These are phyloP conservation scores for Clunio marinus DNA, from an alignment of 2,888 invertebrate species.

Conservation along the genomic window DNA sequence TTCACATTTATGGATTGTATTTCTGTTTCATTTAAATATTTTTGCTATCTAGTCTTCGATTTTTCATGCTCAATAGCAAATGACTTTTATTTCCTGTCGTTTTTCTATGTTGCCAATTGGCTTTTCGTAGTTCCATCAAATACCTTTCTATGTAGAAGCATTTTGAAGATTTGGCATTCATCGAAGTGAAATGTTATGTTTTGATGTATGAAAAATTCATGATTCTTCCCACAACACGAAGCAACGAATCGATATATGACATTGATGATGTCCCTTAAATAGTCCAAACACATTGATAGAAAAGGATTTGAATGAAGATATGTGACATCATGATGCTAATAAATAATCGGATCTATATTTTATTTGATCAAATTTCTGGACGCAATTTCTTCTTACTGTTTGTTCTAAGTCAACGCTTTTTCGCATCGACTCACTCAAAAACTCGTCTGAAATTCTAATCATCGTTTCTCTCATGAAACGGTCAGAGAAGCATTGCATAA, in stretches of 20 bases:
- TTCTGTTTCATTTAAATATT: no score
- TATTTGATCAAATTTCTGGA: conserved; percentile 5
- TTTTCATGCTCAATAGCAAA: no score
- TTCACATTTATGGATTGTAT: no score
- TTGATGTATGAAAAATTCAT: conserved; percentile 10
- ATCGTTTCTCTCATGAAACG: neutral
- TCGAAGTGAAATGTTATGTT: neutral
- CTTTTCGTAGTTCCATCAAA: no score
- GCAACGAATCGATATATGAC: neutral
- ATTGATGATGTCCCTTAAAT: neutral
- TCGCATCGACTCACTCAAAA: neutral
- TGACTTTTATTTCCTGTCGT: no score
- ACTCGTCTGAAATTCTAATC: neutral
- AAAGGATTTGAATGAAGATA: neutral
- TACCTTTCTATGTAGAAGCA: no score
- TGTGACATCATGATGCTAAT: conserved; percentile 1
- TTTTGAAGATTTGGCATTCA: neutral
- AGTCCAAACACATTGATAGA: neutral
- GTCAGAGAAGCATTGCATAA: conserved; percentile 17
- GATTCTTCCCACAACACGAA: neutral
- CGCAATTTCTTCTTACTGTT: neutral
- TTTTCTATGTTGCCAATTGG: no score
- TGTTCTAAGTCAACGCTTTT: neutral
- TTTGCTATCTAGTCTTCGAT: no score
- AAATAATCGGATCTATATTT: conserved; percentile 1